Percentiles rank a stretch among this genome's conserved stretches.
Conservation (phyloP, 2,797 vertebrate species). For the Bradypodion ventrale region DNA sequence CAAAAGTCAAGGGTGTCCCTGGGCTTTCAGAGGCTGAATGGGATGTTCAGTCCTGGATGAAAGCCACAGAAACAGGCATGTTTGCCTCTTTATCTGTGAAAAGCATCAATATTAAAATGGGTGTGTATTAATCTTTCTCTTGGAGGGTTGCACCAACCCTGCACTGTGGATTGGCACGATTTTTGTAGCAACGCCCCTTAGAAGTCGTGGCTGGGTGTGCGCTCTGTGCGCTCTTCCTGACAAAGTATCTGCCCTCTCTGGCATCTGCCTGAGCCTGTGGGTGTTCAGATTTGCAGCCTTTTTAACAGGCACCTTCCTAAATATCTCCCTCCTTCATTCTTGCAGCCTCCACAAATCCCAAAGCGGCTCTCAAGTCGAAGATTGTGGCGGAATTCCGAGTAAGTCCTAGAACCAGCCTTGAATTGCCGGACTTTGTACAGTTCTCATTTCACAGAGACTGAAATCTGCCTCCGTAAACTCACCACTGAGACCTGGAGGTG, state of each 20-base stretch:
- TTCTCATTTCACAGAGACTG: background rate
- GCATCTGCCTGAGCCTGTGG: background rate
- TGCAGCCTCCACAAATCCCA: constrained; percentile 82
- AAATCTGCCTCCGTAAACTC: background rate
- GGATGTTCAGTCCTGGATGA: too few relatives aligned
- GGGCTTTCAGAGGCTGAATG: too few relatives aligned
- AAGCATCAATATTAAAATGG: background rate
- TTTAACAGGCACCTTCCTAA: background rate
- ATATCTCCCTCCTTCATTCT: constrained; percentile 42
- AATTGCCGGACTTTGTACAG: too few relatives aligned
- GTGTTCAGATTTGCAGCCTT: too few relatives aligned
- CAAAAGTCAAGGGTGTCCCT: too few relatives aligned
- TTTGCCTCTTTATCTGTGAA: background rate
- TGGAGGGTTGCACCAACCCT: too few relatives aligned
- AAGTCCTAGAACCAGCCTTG: constrained; percentile 63
- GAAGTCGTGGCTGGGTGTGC: background rate
- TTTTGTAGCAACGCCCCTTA: background rate
- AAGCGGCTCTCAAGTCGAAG: constrained; percentile 95
- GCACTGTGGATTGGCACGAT: background rate
- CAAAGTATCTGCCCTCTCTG: background rate
- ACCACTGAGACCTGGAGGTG: too few relatives aligned
- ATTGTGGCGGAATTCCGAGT: constrained; percentile 97
- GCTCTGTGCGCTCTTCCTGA: too few relatives aligned
- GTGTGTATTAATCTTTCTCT: background rate
- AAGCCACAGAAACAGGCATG: background rate